Conservation (phyloP, 2,888 invertebrate species). For the Nemotelus nigrinus region DNA sequence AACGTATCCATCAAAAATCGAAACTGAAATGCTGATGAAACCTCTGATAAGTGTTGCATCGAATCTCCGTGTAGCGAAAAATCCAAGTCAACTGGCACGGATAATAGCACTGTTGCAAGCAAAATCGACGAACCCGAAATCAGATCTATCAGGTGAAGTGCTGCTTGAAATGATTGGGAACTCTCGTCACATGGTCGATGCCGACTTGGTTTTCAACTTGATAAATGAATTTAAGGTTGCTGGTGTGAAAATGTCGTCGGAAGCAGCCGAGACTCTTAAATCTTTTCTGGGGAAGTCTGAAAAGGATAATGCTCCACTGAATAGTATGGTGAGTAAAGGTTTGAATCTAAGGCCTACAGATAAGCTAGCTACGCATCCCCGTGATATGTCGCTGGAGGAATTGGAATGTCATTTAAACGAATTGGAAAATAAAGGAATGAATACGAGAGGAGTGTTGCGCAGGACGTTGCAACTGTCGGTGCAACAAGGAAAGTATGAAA, state of each 20-base stretch:
- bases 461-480: conserved; percentile 71
- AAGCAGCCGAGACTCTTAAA: conserved; percentile 66
- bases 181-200: conserved; percentile 64
- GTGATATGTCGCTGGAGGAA: conserved; percentile 72
- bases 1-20: conserved; percentile 66
- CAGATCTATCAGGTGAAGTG: conserved; percentile 70
- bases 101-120: conserved; percentile 66
- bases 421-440: conserved; percentile 73
- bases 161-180: conserved; percentile 65
- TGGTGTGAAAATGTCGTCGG: conserved; percentile 64
- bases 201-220: conserved; percentile 63
- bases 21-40: conserved; percentile 66
- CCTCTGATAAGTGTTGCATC: conserved; percentile 66
- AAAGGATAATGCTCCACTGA: conserved; percentile 53
- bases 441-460: conserved; percentile 73
- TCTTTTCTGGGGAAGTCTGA: conserved; percentile 56
- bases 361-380: conserved; percentile 65
- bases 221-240: conserved; percentile 63
- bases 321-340: conserved; percentile 65
- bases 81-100: conserved; percentile 65
- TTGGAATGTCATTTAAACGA: conserved; percentile 73
- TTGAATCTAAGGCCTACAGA: conserved; percentile 61
- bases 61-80: conserved; percentile 62
- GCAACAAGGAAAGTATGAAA: conserved; percentile 67
- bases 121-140: conserved; percentile 64